Base-by-base conservation (phyloP, 2,888 invertebrate species). In the Cantharis rustica region DNA sequence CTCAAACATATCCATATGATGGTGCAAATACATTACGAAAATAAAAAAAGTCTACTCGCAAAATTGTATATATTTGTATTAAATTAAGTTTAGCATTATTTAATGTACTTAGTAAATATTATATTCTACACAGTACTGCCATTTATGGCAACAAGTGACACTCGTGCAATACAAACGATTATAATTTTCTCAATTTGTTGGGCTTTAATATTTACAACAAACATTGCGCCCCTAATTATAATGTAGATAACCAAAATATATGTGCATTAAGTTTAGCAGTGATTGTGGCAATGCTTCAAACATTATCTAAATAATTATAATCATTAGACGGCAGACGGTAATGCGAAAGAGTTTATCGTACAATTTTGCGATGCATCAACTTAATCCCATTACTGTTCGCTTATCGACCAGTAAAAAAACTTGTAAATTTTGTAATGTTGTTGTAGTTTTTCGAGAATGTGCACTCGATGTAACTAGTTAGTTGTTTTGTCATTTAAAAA, bases 1-100 rank as follows among this genome's bases (percentile, higher is more conserved):
- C 86, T 86, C 84, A 86, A 86, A 88, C 87, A 88, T 88, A 88
- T 88, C 87, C 87, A 85, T 83, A 85, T 80, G 82, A 88, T 86
- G 87, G 87, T 87, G 87, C 88, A 87, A 86, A 84, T 82, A 82
- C 82, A 80, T 80, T 82, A 84, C 75, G 79, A 84, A 81, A 83
- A 84, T 81, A 81, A 83, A 82, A 20, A 83, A 83, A 84, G 82
- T 81, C 84, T 83, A 85, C 84, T 84, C 83, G 84, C 84, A 82
- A 80, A 80, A 79, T 47, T 81, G 75, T 80, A 81, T 71, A 80
- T 80, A 82, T 78, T 71, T 78, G 78, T 79, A 79, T 74, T 68
- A 69, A 47, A 70, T 79, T 80, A 81, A 83, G 80, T 82, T 82
- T 81, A 82, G 82, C 79, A 79, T 80, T 79, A 79, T 79, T 82